A percentile compares a stretch with the other conserved stretches of the same genome.
Evolutionary conservation across 2,888 invertebrate genomes (phyloP).

Genomic region (Alloplasta piceator): DNA sequence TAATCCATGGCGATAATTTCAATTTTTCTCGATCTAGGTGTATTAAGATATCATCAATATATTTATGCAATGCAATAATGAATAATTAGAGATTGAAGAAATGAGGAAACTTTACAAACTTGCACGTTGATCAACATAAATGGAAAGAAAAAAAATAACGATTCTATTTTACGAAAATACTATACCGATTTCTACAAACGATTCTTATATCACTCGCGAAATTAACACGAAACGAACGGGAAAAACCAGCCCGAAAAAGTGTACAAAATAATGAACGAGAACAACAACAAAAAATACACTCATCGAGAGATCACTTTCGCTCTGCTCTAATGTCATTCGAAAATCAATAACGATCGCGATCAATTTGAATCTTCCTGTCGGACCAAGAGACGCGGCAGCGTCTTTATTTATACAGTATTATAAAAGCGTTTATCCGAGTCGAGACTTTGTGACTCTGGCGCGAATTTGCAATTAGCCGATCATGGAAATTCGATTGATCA

Average conservation of each 20-base stretch:
- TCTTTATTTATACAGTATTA: slow-evolving; percentile 59
- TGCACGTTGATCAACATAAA: slow-evolving; percentile 20
- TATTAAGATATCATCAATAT: slow-evolving; percentile 61
- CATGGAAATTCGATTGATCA: slow-evolving; percentile 51
- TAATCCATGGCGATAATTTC: slow-evolving; percentile 66
- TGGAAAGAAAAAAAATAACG: slow-evolving; percentile 29
- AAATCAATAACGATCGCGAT: slow-evolving; percentile 24
- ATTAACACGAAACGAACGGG: slow-evolving; percentile 34
- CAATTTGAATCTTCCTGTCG: slow-evolving; percentile 53
- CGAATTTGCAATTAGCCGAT: slow-evolving; percentile 57
- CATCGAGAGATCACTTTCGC: slow-evolving; percentile 42
- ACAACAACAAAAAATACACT: slow-evolving; percentile 35
- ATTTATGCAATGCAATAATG: slow-evolving; percentile 60
- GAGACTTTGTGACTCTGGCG: slow-evolving; percentile 23
- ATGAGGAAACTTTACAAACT: slow-evolving; percentile 2
- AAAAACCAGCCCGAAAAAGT: slow-evolving; percentile 30
- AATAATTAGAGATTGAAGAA: slow-evolving; percentile 25
- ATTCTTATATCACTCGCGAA: slow-evolving; percentile 49
- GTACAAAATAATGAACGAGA: slow-evolving; percentile 33
- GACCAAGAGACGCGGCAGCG: neutral
- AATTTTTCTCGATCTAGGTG: slow-evolving; percentile 58
- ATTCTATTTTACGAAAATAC: slow-evolving; percentile 65
- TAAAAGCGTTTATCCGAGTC: slow-evolving; percentile 45
- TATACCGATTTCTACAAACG: slow-evolving; percentile 55
- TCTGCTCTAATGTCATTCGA: slow-evolving; percentile 19